phyloP scores from a whole-genome alignment of 2,113 vertebrate genomes.

The Scopus umbretta region DNA sequence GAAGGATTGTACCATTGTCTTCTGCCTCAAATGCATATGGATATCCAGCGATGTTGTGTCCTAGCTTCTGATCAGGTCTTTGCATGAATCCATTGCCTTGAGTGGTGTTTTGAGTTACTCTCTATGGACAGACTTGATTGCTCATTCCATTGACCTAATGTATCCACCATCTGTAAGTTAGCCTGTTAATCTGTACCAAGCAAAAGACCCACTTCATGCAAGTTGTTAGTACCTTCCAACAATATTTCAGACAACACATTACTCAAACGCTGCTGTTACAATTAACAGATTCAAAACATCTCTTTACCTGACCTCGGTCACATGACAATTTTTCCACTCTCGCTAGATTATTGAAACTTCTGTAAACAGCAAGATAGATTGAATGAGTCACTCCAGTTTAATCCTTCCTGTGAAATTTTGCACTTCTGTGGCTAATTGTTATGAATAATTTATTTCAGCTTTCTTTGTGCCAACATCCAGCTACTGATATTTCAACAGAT shows the following conservation, averaged over 20 bases:
- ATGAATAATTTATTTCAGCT: slow-evolving; percentile 20
- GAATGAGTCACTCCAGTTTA: slow-evolving; percentile 12
- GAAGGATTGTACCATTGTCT: background rate
- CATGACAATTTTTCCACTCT: background rate
- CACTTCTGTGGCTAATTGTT: background rate
- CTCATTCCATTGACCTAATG: background rate
- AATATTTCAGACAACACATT: background rate
- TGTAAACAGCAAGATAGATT: background rate
- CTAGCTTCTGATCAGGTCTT: background rate
- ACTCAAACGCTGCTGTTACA: background rate
- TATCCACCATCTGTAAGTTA: background rate
- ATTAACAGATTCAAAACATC: background rate
- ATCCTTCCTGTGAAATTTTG: background rate
- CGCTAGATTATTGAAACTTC: background rate
- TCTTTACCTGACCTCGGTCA: background rate
- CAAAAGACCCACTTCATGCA: background rate
- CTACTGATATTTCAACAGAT: background rate
- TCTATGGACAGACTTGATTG: background rate
- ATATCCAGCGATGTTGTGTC: background rate
- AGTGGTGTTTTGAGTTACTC: background rate
- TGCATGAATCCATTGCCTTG: accelerated
- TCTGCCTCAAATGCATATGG: background rate
- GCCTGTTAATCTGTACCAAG: background rate
- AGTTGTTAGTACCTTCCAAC: background rate
- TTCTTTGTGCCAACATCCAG: background rate